Percentiles rank a stretch among this genome's conserved stretches.
Evolutionary conservation across 2,113 vertebrate genomes (phyloP).

Genomic region (Amia ocellicauda): DNA sequence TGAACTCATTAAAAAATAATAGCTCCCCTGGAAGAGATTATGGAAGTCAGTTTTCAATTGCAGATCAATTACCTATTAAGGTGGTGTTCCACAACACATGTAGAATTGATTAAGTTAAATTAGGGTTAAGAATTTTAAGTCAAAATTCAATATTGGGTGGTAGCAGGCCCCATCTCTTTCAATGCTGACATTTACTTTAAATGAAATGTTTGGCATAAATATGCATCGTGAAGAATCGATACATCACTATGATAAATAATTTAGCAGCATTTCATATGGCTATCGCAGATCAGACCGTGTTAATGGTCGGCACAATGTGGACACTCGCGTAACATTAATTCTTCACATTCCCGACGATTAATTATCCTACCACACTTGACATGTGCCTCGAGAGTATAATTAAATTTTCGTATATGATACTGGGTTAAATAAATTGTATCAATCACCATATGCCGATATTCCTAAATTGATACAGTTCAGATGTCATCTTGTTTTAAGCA

Average conservation of each 20-base stretch:
- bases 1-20: constrained; percentile 11
- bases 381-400: too few species aligned
- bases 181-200: constrained; percentile 3
- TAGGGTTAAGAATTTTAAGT: constrained; percentile 1
- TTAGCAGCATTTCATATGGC: not conserved
- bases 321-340: too few species aligned
- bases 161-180: not conserved
- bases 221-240: too few species aligned
- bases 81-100: constrained; percentile 11
- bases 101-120: constrained; percentile 22
- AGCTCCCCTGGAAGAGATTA: constrained; percentile 8
- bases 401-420: too few species aligned
- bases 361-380: too few species aligned
- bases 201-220: not conserved
- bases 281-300: not conserved
- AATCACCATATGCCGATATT: too few species aligned
- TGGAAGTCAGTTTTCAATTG: constrained; percentile 8
- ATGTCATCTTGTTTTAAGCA: too few species aligned
- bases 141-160: constrained; percentile 8
- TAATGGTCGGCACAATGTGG: too few species aligned
- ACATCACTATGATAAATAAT: not conserved
- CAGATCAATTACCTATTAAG: constrained; percentile 22
- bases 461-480: too few species aligned
- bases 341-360: too few species aligned
- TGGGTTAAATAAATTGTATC: too few species aligned